Base-by-base conservation (phyloP, 2,797 vertebrate genomes). In the Mormyrops boulengeri region DNA sequence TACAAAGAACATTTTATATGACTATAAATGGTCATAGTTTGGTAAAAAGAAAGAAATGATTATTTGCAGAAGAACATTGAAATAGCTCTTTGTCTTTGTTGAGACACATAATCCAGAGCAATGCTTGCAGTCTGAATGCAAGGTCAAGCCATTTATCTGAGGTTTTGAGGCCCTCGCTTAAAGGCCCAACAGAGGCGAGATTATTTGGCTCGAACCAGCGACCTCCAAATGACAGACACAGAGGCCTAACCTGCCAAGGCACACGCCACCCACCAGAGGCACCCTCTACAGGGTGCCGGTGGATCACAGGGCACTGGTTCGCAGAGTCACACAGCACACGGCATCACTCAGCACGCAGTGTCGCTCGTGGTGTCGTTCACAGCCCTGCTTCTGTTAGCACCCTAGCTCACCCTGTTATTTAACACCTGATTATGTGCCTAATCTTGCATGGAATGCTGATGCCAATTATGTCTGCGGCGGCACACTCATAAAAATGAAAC, bases 361-460 rank as follows among this genome's bases (percentile, higher is more conserved):
- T 92, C 90, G 90, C 44, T 47, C 7, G 85, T 92, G 91, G 91
- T 92, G 91, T 91, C 91, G 41, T 8, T 44, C 26, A 19, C 19
- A 19, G 41, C 2, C 5, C 73, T 0, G 38, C 17, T 19, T 94
- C 94, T 94, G 92, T 95, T 95, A 94, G 92, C 77, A 89, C 91
- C 89, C 91, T 89, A 90, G 92, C 92, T 91, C 73, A 86, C 22
- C 47, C 90, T 88, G 88, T 89, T 91, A 93, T 95, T 96, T 95
- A 96, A 96, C 94, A 95, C 93, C 90, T 91, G 95, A 95, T 96
- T 95, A 92, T 93, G 93, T 73, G 84, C 90, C 93, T 95, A 96
- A 96, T 96, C 94, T 94, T 94, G 94, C 93, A 90, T 96, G 93
- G 96, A 96, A 96, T 93, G 93, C n/a, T 94, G 91, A 89, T 89